Evolutionary conservation across 2,888 invertebrate species (phyloP).

Genomic region (Notodonta dromedarius): DNA sequence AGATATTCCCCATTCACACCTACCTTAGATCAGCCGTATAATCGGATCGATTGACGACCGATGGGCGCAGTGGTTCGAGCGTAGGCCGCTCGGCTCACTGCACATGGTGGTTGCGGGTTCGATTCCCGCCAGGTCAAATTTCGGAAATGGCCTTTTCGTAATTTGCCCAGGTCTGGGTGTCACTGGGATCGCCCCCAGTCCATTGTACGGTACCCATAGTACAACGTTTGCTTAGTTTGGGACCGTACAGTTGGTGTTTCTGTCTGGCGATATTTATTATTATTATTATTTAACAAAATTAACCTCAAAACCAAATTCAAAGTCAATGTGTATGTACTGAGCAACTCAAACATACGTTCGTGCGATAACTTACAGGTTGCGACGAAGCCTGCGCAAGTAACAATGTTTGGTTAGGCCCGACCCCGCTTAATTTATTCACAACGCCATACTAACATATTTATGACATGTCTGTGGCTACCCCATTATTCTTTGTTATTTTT

Average conservation of each 20-base stretch:
- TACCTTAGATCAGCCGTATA: slow-evolving; percentile 17
- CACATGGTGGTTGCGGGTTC: too few relatives aligned
- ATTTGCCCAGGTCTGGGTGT: too few relatives aligned
- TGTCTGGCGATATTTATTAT: too few relatives aligned
- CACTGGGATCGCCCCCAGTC: too few relatives aligned
- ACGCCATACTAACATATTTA: slow-evolving; percentile 65
- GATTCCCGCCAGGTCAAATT: too few relatives aligned
- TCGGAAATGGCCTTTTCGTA: too few relatives aligned
- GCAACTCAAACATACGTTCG: slow-evolving; percentile 50
- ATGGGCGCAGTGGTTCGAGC: too few relatives aligned
- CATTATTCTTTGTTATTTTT: slow-evolving; percentile 55
- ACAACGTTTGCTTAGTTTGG: too few relatives aligned
- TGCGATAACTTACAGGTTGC: slow-evolving; percentile 58
- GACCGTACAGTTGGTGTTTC: too few relatives aligned
- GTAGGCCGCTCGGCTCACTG: too few relatives aligned
- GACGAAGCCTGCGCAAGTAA: slow-evolving; percentile 48
- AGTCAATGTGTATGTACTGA: slow-evolving; percentile 44
- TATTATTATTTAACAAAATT: slow-evolving; percentile 43
- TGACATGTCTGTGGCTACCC: slow-evolving; percentile 58
- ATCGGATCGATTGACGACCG: slow-evolving; percentile 21
- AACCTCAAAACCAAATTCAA: slow-evolving; percentile 34
- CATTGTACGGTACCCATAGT: too few relatives aligned
- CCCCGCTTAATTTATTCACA: slow-evolving; percentile 67
- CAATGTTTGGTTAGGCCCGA: slow-evolving; percentile 66
- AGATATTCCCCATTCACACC: too few relatives aligned